These are phyloP conservation scores for Melanotaenia duboulayi DNA, from an alignment of 2,113 vertebrate genomes.

Conservation along the genomic window DNA sequence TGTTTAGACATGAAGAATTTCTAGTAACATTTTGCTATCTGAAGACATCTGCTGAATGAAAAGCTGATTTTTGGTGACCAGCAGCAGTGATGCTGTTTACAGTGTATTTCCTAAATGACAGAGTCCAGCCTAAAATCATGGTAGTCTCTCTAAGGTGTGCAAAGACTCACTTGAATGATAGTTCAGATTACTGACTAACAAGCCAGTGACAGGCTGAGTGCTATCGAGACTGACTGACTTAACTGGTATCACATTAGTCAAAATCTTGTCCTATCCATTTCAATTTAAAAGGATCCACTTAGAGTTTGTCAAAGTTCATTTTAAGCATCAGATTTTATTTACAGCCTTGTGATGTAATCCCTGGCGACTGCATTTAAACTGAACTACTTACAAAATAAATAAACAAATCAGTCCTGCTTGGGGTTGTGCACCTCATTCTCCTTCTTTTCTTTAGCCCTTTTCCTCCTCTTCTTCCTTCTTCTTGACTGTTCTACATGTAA, in stretches of 20 bases:
- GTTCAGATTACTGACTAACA: background rate
- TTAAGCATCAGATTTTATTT: background rate
- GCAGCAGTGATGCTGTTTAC: background rate
- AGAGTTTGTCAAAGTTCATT: background rate
- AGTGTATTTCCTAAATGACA: too few relatives aligned
- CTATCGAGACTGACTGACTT: background rate
- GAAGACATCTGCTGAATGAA: constrained; percentile 4
- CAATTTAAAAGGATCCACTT: background rate
- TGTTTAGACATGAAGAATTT: background rate
- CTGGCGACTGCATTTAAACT: background rate
- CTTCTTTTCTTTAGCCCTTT: background rate
- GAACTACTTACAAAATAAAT: background rate
- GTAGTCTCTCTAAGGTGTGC: background rate
- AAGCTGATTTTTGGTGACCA: background rate
- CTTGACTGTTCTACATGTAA: too few relatives aligned
- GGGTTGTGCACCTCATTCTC: background rate
- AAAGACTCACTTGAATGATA: background rate
- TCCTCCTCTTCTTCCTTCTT: too few relatives aligned
- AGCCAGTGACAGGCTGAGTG: background rate
- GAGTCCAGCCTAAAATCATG: background rate
- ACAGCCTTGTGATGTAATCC: background rate
- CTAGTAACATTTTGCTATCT: background rate
- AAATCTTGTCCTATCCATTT: background rate
- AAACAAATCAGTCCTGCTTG: background rate
- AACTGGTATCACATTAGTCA: background rate